phyloP scores from a whole-genome alignment of 2,113 vertebrate genomes.

The Ginglymostoma cirratum region DNA sequence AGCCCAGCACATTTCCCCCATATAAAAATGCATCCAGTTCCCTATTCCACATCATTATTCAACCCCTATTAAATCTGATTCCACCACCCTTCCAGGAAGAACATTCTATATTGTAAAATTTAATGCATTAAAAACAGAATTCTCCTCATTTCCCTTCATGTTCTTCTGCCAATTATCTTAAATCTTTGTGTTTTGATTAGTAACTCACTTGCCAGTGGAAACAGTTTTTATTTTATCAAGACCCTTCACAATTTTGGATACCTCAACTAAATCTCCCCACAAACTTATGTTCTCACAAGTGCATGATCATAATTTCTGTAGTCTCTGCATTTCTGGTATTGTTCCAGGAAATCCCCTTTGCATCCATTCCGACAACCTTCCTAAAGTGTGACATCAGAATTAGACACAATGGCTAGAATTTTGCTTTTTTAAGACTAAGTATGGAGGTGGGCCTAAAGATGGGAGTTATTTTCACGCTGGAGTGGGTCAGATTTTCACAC shows the following conservation, averaged over 20 bases:
- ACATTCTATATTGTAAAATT: not conserved
- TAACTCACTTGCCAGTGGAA: not conserved
- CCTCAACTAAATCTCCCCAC: not conserved
- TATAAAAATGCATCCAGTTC: not conserved
- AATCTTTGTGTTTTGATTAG: not conserved
- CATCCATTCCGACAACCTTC: too few relatives aligned
- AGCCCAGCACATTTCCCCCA: not conserved
- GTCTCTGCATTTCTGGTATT: not conserved
- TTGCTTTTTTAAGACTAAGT: too few relatives aligned
- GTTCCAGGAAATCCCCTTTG: not conserved
- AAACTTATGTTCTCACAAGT: not conserved
- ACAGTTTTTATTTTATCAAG: not conserved
- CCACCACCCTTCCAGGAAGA: not conserved
- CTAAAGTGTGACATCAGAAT: too few relatives aligned
- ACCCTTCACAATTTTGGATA: not conserved
- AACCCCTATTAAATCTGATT: not conserved
- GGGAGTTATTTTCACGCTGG: too few relatives aligned
- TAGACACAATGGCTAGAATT: too few relatives aligned
- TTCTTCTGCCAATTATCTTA: not conserved
- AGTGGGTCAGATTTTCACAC: too few relatives aligned
- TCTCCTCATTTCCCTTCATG: not conserved
- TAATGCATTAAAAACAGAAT: not conserved
- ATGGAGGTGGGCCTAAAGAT: too few relatives aligned
- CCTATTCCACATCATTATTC: not conserved
- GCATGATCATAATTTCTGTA: not conserved